A percentile compares a stretch with the other conserved stretches of the same genome.
Evolutionary conservation across 2,797 vertebrate genomes (phyloP).

Genomic region (Leptodactylus fallax): DNA sequence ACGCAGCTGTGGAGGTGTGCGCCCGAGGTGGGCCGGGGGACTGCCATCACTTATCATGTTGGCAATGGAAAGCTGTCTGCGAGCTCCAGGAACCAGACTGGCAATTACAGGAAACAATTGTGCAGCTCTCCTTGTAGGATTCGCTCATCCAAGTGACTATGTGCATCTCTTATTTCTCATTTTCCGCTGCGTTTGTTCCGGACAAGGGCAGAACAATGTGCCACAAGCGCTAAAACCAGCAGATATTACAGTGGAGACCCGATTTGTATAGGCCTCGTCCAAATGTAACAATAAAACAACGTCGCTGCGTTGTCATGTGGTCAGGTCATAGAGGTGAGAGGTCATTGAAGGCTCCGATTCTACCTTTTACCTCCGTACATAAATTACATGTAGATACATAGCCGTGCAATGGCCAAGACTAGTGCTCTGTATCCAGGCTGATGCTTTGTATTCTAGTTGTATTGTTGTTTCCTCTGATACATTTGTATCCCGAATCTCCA

Average conservation of each 20-base stretch:
- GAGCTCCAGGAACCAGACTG: conserved; percentile 12
- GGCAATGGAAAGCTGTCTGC: conserved; percentile 29
- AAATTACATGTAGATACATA: no score
- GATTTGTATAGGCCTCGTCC: neutral
- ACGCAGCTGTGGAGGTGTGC: neutral
- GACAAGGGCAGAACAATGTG: neutral
- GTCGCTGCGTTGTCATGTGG: no score
- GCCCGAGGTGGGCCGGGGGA: no score
- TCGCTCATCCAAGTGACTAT: neutral
- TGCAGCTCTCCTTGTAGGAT: neutral
- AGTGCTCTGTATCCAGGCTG: no score
- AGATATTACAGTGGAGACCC: neutral
- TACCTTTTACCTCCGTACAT: no score
- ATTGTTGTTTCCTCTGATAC: no score
- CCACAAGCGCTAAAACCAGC: neutral
- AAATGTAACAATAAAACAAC: neutral
- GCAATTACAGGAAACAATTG: conserved; percentile 50
- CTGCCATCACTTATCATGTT: conserved; percentile 55
- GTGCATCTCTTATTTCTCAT: neutral
- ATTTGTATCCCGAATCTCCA: no score
- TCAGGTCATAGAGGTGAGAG: no score
- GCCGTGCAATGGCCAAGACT: no score
- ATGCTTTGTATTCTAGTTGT: no score
- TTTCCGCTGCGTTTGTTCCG: neutral
- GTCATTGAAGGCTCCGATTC: no score